These are phyloP conservation scores for Platycheirus rosarum DNA, from an alignment of 2,888 invertebrate genomes.

Conservation along the genomic window DNA sequence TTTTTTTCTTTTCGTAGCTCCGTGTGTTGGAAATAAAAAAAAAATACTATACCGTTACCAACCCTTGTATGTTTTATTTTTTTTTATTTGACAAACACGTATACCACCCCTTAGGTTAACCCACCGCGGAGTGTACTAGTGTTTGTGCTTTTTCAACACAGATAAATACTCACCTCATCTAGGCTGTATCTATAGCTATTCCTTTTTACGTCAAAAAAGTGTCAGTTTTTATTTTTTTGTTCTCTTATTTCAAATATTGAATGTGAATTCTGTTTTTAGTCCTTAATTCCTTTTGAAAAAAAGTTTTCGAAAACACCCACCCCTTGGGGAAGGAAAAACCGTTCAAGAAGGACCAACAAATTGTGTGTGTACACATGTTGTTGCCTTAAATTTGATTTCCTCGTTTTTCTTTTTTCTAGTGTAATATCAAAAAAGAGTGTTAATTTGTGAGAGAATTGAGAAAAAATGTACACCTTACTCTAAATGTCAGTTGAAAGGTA, in stretches of 20 bases:
- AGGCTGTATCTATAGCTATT: conserved; percentile 49
- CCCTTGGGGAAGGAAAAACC: neutral
- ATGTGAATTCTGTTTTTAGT: neutral
- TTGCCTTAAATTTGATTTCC: conserved; percentile 29
- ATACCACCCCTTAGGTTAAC: conserved; percentile 53
- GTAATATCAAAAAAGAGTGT: conserved; percentile 50
- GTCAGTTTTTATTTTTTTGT: neutral
- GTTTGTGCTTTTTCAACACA: conserved; percentile 13
- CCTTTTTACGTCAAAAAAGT: conserved; percentile 4
- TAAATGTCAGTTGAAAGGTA: conserved; percentile 48
- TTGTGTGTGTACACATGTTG: conserved; percentile 68
- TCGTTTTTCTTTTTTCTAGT: conserved; percentile 48
- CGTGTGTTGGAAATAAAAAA: conserved; percentile 43
- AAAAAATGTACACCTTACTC: conserved; percentile 64
- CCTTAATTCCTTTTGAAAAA: neutral
- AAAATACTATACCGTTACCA: conserved; percentile 53
- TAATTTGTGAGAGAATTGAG: conserved; percentile 57
- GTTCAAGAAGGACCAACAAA: conserved; percentile 9
- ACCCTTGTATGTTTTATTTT: conserved; percentile 59
- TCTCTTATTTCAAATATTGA: conserved; percentile 1
- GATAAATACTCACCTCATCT: conserved; percentile 61
- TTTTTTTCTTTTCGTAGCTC: conserved; percentile 58
- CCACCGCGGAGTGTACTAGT: conserved; percentile 10
- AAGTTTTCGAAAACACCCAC: neutral
- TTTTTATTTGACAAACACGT: conserved; percentile 32